Conservation (phyloP, 2,888 invertebrate species). For the Lagria hirta region DNA sequence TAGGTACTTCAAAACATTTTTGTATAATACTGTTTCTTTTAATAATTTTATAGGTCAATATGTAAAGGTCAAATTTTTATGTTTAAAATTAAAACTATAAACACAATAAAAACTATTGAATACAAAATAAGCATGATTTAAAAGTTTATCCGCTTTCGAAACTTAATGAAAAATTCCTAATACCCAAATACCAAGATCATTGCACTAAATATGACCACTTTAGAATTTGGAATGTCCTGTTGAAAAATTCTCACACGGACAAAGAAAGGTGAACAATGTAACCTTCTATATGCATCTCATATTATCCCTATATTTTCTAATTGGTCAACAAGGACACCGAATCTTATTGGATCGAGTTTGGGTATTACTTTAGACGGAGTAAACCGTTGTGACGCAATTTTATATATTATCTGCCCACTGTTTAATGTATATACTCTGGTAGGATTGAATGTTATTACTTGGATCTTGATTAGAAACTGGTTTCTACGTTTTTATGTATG, state of each 20-base stretch:
- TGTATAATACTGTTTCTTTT: no score
- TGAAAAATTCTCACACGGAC: constrained; percentile 28
- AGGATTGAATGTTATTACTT: constrained; percentile 39
- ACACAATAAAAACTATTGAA: no score
- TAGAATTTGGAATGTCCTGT: constrained; percentile 27
- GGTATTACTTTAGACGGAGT: constrained; percentile 22
- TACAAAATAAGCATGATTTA: no score
- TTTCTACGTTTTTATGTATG: constrained; percentile 32
- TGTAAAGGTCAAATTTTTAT: no score
- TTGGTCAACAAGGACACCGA: constrained; percentile 27
- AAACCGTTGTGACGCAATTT: constrained; percentile 28
- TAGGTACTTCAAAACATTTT: no score
- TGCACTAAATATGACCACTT: constrained; percentile 24
- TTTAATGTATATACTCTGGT: constrained; percentile 28
- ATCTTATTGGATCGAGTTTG: constrained; percentile 22
- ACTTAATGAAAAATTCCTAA: no score
- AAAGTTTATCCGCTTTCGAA: no score
- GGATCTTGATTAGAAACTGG: constrained; percentile 46
- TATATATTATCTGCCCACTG: constrained; percentile 33
- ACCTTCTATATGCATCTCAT: constrained; percentile 28
- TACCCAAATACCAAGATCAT: constrained; percentile 6
- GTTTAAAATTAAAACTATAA: no score
- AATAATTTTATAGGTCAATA: no score
- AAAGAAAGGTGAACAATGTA: constrained; percentile 31
- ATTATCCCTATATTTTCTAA: constrained; percentile 24